Percentiles rank a stretch among this genome's conserved stretches.
phyloP scores from a whole-genome alignment of 2,113 vertebrate species.

The Bucco capensis region DNA sequence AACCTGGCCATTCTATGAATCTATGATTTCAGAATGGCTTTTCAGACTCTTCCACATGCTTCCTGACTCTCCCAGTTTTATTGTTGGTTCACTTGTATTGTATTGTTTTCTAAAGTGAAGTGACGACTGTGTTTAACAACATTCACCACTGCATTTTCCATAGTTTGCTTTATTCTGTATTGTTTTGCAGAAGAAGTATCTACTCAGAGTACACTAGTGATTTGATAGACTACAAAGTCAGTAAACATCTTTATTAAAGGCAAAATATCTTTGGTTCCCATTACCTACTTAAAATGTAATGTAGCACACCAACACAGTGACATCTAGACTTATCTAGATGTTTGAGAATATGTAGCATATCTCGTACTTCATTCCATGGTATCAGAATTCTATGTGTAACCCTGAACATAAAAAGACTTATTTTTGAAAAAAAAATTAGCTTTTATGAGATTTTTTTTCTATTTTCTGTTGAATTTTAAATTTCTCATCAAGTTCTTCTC shows the following conservation, averaged over 20 bases:
- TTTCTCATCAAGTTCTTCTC: background rate
- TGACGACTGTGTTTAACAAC: background rate
- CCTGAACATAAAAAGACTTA: background rate
- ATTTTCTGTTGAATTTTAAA: background rate
- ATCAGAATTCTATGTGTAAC: background rate
- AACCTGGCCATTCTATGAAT: too few species aligned
- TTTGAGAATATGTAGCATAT: background rate
- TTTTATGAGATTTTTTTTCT: background rate
- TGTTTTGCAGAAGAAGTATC: background rate
- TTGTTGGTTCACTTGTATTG: background rate
- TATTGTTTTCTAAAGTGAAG: background rate
- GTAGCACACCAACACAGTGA: background rate
- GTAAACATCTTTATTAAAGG: background rate
- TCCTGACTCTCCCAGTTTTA: background rate
- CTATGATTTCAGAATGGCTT: background rate
- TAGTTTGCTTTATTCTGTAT: background rate
- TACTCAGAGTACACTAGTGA: background rate
- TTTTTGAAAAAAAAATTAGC: background rate
- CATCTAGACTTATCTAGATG: background rate
- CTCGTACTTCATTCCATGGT: background rate
- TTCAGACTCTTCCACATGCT: background rate
- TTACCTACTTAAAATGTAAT: background rate
- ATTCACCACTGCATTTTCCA: background rate
- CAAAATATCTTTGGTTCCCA: background rate
- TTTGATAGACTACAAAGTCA: background rate